Percentiles rank a stretch among this genome's conserved stretches.
Evolutionary conservation across 2,888 invertebrate species (phyloP).

Genomic region (Gastracanthus pulcherrimus): DNA sequence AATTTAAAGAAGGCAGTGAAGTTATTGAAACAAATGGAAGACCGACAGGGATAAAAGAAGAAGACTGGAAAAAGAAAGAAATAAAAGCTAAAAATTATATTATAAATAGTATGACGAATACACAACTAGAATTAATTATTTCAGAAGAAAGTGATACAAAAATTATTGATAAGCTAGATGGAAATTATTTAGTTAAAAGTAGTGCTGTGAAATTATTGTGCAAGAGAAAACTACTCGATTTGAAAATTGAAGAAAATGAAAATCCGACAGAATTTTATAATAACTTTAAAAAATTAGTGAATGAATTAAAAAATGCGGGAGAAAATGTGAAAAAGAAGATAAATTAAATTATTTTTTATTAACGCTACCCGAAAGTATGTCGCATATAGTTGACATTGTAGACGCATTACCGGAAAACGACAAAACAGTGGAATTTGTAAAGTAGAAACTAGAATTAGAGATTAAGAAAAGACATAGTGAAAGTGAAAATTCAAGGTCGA

Average conservation of each 20-base stretch:
- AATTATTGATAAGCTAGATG: slow-evolving; percentile 56
- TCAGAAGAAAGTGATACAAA: slow-evolving; percentile 50
- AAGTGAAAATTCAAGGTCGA: slow-evolving; percentile 35
- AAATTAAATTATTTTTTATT: slow-evolving; percentile 58
- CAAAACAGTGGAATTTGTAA: slow-evolving; percentile 56
- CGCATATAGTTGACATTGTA: slow-evolving; percentile 53
- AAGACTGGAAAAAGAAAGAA: slow-evolving; percentile 40
- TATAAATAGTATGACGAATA: slow-evolving; percentile 47
- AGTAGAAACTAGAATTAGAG: slow-evolving; percentile 57
- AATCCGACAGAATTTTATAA: slow-evolving; percentile 56
- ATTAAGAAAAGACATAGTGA: slow-evolving; percentile 51
- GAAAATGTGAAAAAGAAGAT: slow-evolving; percentile 54
- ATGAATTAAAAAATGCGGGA: slow-evolving; percentile 57
- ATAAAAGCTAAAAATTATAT: slow-evolving; percentile 50
- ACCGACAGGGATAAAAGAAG: slow-evolving; percentile 12
- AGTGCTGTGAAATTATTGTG: slow-evolving; percentile 53
- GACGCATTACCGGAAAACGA: slow-evolving; percentile 55
- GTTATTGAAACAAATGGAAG: slow-evolving; percentile 34
- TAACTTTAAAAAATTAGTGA: slow-evolving; percentile 53
- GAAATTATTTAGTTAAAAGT: slow-evolving; percentile 50
- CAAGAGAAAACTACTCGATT: slow-evolving; percentile 53
- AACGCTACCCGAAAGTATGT: slow-evolving; percentile 53
- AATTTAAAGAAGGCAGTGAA: slow-evolving; percentile 51
- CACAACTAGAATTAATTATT: slow-evolving; percentile 50
- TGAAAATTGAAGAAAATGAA: slow-evolving; percentile 55